These are phyloP conservation scores for Epinephelus malabaricus DNA, from an alignment of 2,797 vertebrate species.

Conservation along the genomic window DNA sequence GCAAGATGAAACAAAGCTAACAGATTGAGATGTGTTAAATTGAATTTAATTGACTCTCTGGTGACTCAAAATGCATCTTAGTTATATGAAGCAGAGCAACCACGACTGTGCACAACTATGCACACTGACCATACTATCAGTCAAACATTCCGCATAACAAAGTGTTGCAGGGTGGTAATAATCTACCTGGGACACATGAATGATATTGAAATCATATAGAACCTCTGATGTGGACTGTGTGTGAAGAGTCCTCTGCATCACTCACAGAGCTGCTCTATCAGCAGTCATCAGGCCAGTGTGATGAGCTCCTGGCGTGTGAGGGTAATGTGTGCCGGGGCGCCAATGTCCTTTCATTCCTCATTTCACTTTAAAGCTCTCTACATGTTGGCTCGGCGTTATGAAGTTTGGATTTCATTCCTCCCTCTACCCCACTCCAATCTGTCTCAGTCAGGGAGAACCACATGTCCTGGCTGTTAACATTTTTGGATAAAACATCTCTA, in stretches of 20 bases:
- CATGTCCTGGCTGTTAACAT: slow-evolving; percentile 44
- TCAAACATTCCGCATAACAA: slow-evolving; percentile 1
- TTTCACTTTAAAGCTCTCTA: slow-evolving; percentile 67
- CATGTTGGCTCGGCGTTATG: slow-evolving; percentile 66
- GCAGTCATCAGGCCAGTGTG: slow-evolving; percentile 55
- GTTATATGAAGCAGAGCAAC: neutral
- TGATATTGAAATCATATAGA: slow-evolving; percentile 40
- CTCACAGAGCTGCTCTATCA: slow-evolving; percentile 51
- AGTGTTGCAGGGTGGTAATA: slow-evolving; percentile 1
- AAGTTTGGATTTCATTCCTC: slow-evolving; percentile 68
- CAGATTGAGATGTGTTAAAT: neutral
- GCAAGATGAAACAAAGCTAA: neutral
- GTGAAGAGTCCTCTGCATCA: slow-evolving; percentile 38
- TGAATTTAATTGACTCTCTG: neutral
- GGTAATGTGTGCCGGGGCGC: slow-evolving; percentile 45
- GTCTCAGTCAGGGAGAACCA: slow-evolving; percentile 39
- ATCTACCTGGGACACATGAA: slow-evolving; percentile 9
- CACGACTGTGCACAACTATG: neutral
- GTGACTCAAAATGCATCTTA: neutral
- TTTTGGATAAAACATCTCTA: slow-evolving; percentile 24
- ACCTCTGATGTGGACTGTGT: slow-evolving; percentile 20
- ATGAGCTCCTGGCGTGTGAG: slow-evolving; percentile 63
- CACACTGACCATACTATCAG: neutral
- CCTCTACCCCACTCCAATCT: slow-evolving; percentile 48
- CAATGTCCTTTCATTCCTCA: slow-evolving; percentile 68